phyloP scores from a whole-genome alignment of 1,140 invertebrate species.

The Ceratina japonica region DNA sequence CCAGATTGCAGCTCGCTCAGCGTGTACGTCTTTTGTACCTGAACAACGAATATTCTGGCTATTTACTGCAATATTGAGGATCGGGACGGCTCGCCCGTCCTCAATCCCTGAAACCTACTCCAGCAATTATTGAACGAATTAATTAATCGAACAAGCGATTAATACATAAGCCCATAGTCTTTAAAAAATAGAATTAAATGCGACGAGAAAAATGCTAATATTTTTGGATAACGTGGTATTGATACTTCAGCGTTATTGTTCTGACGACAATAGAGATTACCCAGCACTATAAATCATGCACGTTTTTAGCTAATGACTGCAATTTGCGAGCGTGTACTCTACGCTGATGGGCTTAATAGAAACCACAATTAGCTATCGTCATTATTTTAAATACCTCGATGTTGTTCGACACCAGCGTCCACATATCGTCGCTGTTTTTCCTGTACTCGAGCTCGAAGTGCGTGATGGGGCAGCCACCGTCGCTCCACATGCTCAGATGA shows the following conservation, averaged over 20 bases:
- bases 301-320: no score
- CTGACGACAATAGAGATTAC: no score
- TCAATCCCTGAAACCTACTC: background rate
- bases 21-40: constrained; percentile 86
- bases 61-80: background rate
- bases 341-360: no score
- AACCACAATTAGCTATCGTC: background rate
- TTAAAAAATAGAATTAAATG: no score
- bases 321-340: no score
- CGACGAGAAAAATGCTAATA: no score
- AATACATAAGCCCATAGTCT: no score
- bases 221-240: no score
- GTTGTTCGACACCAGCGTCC: constrained; percentile 82
- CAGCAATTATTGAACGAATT: background rate
- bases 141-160: no score
- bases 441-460: constrained; percentile 93
- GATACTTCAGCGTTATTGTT: no score
- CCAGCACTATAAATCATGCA: no score
- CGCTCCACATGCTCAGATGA: constrained; percentile 92
- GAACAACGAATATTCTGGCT: constrained; percentile 28
- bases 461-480: constrained; percentile 92
- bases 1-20: constrained; percentile 89
- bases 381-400: constrained; percentile 76
- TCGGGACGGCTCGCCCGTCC: background rate
- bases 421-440: constrained; percentile 79